Evolutionary conservation across 2,797 vertebrate genomes (phyloP), one percentile per base, ranked within the genome.

Genomic region (Mallotus villosus): DNA sequence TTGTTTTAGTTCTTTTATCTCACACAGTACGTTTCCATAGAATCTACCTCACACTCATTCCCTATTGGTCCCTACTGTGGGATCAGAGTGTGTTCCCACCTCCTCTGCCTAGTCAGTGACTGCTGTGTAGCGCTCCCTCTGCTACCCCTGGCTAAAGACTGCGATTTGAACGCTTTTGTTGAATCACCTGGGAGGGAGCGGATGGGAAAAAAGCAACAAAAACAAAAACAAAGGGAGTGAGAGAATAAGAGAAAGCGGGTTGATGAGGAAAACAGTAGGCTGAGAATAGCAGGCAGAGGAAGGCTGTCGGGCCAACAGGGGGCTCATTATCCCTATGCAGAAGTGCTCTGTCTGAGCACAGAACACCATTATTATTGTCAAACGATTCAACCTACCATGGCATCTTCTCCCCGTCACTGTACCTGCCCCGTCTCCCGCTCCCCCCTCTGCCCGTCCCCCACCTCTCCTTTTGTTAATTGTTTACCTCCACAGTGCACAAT

Each of bases 91-190:
- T 17, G 8, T 24, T 34, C 22, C 32, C 46, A 41, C 32, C 37
- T 34, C 49, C 59, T 51, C 51, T 2, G 57, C 22, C 41, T 24
- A 17, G n/a, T 53, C 17, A 46, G 66, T 77, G 78, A 78, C 84
- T 82, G 71, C 72, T 58, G 67, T 72, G 55, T 60, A 62, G 57
- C 49, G 72, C 79, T 81, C 82, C 81, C 73, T 53, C 46, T 5
- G 73, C 77, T 77, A 65, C 76, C 78, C 57, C 34, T 5, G 37
- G 61, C 78, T 80, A 82, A 87, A 86, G 73, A 82, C 76, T 72
- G 79, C 72, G 79, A 82, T 89, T 82, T 86, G 84, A 84, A 82
- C 82, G 85, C 75, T 80, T 82, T 85, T 81, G 78, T 88, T 84
- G 81, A 85, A 84, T 89, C 84, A 85, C 77, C 68, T 68, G 70